A percentile compares a stretch with the other conserved stretches of the same genome.
These are phyloP conservation scores for Brachionus manjavacas DNA, from an alignment of 1,140 invertebrate species.

Conservation along the genomic window DNA sequence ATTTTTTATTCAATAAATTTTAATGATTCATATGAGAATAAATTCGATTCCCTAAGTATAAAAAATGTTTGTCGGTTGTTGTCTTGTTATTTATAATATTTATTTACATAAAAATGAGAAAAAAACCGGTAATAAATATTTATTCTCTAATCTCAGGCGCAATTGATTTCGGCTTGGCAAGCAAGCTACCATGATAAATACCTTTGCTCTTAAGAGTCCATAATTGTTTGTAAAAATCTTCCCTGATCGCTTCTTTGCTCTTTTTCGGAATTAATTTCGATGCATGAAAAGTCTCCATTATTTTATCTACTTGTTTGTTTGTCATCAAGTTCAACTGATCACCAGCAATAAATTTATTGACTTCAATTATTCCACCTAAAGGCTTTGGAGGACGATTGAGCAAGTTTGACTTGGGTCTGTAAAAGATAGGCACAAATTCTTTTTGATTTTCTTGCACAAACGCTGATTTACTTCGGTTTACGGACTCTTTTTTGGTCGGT, in stretches of 20 bases:
- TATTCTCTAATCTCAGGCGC: slow-evolving; percentile 35
- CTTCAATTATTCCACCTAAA: background rate
- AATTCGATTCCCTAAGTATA: background rate
- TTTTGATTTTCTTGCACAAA: background rate
- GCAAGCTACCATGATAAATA: slow-evolving; percentile 10
- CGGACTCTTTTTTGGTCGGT: background rate
- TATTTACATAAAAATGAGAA: background rate
- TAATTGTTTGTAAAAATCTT: slow-evolving; percentile 23
- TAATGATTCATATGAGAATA: background rate
- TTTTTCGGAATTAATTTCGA: background rate
- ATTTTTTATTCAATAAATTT: background rate
- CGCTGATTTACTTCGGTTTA: background rate
- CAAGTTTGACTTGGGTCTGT: background rate
- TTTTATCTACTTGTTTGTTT: slow-evolving; percentile 6
- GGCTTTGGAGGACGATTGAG: background rate
- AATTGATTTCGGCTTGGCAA: slow-evolving; percentile 17
- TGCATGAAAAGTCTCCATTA: background rate
- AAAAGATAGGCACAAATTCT: slow-evolving; percentile 23
- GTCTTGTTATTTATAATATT: background rate
- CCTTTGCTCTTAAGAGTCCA: slow-evolving; percentile 10
- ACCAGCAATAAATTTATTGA: background rate
- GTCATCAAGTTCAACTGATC: slow-evolving; percentile 15
- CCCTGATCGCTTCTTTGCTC: background rate
- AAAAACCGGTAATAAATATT: background rate
- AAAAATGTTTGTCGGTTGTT: background rate